Evolutionary conservation across 2,888 invertebrate species (phyloP).

Genomic region (Germaria angustata): DNA sequence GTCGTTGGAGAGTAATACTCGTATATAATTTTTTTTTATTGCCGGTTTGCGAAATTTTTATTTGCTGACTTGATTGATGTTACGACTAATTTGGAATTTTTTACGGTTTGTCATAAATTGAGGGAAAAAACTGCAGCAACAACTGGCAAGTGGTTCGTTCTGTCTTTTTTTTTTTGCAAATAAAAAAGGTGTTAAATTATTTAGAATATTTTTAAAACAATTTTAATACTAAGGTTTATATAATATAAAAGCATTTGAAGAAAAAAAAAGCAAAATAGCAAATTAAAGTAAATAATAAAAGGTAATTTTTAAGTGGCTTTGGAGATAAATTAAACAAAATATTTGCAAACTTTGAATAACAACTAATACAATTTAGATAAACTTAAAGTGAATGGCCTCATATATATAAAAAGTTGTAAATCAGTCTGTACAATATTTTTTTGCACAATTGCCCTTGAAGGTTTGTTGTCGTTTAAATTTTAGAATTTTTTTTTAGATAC

Average conservation of each 20-base stretch:
- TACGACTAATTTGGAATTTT: slow-evolving; percentile 38
- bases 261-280: neutral
- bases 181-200: slow-evolving; percentile 49
- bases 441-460: no score
- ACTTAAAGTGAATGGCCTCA: neutral
- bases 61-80: slow-evolving; percentile 54
- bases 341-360: neutral
- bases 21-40: neutral
- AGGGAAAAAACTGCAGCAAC: neutral
- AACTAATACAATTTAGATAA: neutral
- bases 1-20: neutral
- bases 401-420: no score
- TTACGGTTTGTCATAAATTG: slow-evolving; percentile 55
- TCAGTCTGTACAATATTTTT: no score
- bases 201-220: slow-evolving; percentile 26
- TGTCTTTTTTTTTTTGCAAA: neutral
- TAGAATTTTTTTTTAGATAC: no score
- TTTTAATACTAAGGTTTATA: neutral
- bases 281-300: neutral
- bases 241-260: neutral
- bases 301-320: neutral
- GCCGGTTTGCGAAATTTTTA: slow-evolving; percentile 29
- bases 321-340: neutral
- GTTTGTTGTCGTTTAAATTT: no score
- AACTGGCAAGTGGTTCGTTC: neutral